Conservation (phyloP, 2,888 invertebrate species). For the Yponomeuta sedellus region DNA sequence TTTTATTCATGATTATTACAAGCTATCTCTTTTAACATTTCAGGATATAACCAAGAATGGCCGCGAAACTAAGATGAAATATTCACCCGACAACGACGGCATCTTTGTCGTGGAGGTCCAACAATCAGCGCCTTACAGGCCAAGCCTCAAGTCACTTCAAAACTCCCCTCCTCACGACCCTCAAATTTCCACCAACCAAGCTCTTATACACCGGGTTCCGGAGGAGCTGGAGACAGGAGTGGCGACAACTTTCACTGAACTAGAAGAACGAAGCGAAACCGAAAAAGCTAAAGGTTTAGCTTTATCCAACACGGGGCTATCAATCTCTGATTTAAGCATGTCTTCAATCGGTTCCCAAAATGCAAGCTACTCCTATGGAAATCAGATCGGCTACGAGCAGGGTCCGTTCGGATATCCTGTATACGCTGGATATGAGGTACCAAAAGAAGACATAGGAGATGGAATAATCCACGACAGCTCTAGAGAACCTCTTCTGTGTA, state of each 20-base stretch:
- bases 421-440: slow-evolving; percentile 76
- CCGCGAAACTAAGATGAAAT: slow-evolving; percentile 85
- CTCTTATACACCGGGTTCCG: slow-evolving; percentile 62
- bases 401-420: slow-evolving; percentile 83
- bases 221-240: slow-evolving; percentile 47
- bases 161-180: slow-evolving; percentile 56
- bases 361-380: slow-evolving; percentile 86
- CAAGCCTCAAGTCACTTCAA: slow-evolving; percentile 49
- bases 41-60: slow-evolving; percentile 84
- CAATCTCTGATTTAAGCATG: slow-evolving; percentile 87
- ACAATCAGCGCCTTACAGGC: slow-evolving; percentile 59
- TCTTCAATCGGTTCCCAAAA: slow-evolving; percentile 83
- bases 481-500: slow-evolving; percentile 67
- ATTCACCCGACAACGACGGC: slow-evolving; percentile 83
- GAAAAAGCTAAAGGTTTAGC: slow-evolving; percentile 65
- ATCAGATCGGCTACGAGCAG: slow-evolving; percentile 85
- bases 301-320: slow-evolving; percentile 83
- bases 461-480: slow-evolving; percentile 60
- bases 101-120: slow-evolving; percentile 85
- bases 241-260: slow-evolving; percentile 34
- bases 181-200: slow-evolving; percentile 68
- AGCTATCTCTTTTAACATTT: slow-evolving; percentile 27
- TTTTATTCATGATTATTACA: not conserved
- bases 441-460: slow-evolving; percentile 49
- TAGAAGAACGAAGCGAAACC: slow-evolving; percentile 35